Evolutionary conservation across 1,140 invertebrate genomes (phyloP).

Genomic region (Carposina sasakii): DNA sequence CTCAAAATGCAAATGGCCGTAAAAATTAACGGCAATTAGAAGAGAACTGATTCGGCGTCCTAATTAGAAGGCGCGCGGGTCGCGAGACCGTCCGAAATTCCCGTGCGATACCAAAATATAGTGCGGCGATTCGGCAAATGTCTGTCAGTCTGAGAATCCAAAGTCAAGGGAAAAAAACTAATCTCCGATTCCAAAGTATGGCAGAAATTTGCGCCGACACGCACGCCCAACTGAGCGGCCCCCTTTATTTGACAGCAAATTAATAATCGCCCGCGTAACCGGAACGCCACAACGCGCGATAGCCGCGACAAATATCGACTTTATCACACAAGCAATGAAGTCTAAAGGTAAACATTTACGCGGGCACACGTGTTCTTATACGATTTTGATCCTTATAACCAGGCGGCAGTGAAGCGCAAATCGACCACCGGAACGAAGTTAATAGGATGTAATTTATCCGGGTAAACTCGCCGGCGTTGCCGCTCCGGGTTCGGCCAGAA

Average conservation of each 20-base stretch:
- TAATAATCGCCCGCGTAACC: conserved; percentile 58
- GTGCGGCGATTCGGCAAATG: conserved; percentile 49
- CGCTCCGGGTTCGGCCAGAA: conserved; percentile 49
- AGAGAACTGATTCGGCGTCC: no score
- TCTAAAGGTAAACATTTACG: conserved; percentile 48
- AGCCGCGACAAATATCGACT: conserved; percentile 43
- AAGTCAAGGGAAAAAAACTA: conserved; percentile 57
- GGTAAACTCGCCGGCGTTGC: conserved; percentile 60
- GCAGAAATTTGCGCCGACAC: conserved; percentile 69
- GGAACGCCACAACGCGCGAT: conserved; percentile 52
- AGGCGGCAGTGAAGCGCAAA: conserved; percentile 61
- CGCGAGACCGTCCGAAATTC: no score
- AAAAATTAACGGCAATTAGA: conserved; percentile 16
- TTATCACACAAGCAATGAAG: conserved; percentile 51
- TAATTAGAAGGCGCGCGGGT: conserved; percentile 34
- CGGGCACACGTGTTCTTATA: conserved; percentile 38
- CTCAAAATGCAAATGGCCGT: conserved; percentile 22
- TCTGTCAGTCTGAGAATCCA: conserved; percentile 61
- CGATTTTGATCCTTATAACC: conserved; percentile 64
- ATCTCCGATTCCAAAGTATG: conserved; percentile 67
- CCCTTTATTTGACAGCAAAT: conserved; percentile 72
- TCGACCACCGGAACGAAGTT: conserved; percentile 60
- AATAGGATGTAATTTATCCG: conserved; percentile 72
- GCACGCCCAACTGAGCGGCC: conserved; percentile 67
- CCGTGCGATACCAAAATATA: conserved; percentile 42